Conservation (phyloP, 2,113 vertebrate genomes). For the Rhineura floridana region DNA sequence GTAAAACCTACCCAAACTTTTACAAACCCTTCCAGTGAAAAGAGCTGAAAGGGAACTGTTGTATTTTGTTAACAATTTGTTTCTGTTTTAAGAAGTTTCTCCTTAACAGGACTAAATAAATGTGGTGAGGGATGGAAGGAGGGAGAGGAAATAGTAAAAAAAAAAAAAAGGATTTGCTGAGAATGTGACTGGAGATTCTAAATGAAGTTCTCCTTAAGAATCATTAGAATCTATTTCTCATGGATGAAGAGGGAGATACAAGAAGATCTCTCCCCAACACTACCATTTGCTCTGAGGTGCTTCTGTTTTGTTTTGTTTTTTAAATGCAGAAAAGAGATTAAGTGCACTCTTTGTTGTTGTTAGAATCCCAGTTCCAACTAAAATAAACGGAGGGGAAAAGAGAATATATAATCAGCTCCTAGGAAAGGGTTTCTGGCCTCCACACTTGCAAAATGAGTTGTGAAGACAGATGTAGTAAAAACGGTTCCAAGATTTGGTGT, state of each 20-base stretch:
- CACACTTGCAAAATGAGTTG: conserved; percentile 6
- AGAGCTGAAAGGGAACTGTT: neutral
- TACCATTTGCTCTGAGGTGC: neutral
- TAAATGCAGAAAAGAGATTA: neutral
- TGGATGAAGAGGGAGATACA: neutral
- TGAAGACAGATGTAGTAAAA: conserved; percentile 16
- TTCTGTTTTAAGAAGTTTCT: too few species aligned
- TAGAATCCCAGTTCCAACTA: neutral
- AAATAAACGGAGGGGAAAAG: neutral
- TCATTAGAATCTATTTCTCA: neutral
- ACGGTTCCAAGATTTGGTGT: conserved; percentile 16
- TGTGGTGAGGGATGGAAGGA: too few species aligned
- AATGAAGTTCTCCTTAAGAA: too few species aligned
- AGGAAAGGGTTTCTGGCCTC: conserved; percentile 17
- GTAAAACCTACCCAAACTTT: neutral
- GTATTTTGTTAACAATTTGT: too few species aligned
- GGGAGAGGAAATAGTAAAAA: too few species aligned
- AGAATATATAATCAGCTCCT: neutral
- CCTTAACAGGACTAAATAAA: too few species aligned
- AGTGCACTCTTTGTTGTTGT: neutral
- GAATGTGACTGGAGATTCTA: too few species aligned
- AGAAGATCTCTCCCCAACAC: neutral
- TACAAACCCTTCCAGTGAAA: neutral
- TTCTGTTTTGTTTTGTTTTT: neutral
- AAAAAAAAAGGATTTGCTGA: too few species aligned